phyloP scores from a whole-genome alignment of 2,888 invertebrate species.

The Nymphalis c-album region DNA sequence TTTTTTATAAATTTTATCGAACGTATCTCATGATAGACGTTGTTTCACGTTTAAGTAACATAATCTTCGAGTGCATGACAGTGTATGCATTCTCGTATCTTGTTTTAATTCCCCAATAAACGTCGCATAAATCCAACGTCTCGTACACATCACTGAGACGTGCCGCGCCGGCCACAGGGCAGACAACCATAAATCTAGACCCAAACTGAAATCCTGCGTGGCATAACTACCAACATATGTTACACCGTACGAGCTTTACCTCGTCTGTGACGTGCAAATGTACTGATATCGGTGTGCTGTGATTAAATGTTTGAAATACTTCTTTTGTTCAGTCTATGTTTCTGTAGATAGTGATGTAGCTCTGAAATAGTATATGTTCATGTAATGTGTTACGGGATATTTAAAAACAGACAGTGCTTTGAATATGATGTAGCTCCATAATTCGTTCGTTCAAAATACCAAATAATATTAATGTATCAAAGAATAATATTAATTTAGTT shows the following conservation, averaged over 20 bases:
- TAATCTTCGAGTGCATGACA: slow-evolving; percentile 3
- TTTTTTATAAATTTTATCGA: too few species aligned
- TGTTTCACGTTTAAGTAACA: not conserved
- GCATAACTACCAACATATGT: slow-evolving; percentile 45
- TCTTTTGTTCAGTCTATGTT: not conserved
- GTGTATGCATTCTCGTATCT: slow-evolving; percentile 5
- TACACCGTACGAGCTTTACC: slow-evolving; percentile 44
- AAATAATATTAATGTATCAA: too few species aligned
- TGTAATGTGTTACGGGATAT: not conserved
- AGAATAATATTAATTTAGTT: too few species aligned
- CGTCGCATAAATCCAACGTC: slow-evolving; percentile 60
- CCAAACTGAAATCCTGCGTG: slow-evolving; percentile 51
- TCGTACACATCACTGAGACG: slow-evolving; percentile 36
- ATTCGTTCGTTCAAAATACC: too few species aligned
- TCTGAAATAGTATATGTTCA: too few species aligned
- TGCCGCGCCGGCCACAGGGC: slow-evolving; percentile 49
- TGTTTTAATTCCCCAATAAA: slow-evolving; percentile 58
- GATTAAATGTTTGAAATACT: slow-evolving; percentile 7
- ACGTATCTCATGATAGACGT: not conserved
- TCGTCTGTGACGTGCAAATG: slow-evolving; percentile 19
- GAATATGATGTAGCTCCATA: too few species aligned
- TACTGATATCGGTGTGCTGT: slow-evolving; percentile 8
- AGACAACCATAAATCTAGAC: slow-evolving; percentile 66
- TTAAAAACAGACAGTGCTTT: too few species aligned
- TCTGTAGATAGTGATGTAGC: not conserved